Conservation (phyloP, 2,888 invertebrate species). For the Lepidocyrtinus sp. region DNA sequence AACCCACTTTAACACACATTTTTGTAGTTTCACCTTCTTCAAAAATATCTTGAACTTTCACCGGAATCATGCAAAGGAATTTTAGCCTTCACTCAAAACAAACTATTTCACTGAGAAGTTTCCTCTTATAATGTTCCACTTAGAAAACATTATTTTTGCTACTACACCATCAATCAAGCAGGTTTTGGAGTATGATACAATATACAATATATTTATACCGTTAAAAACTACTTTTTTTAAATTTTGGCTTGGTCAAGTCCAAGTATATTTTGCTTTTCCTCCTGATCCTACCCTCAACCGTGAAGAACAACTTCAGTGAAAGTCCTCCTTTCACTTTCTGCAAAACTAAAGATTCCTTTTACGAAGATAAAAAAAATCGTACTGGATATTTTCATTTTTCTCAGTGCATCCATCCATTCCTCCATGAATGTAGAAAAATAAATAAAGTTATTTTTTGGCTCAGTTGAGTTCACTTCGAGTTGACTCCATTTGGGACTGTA, state of each 20-base stretch:
- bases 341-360: not conserved
- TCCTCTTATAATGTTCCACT: not conserved
- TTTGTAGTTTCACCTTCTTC: conserved; percentile 2
- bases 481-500: not conserved
- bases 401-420: too few relatives aligned
- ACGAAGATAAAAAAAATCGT: not conserved
- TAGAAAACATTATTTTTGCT: conserved; percentile 47
- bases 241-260: not conserved
- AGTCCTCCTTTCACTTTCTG: not conserved
- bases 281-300: not conserved
- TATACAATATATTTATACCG: conserved; percentile 23
- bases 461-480: too few relatives aligned
- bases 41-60: conserved; percentile 42
- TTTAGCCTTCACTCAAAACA: not conserved
- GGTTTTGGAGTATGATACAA: not conserved
- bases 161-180: conserved; percentile 41
- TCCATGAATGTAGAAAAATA: too few relatives aligned
- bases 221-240: conserved; percentile 20
- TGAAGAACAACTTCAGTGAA: too few relatives aligned
- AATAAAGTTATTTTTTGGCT: too few relatives aligned
- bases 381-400: not conserved
- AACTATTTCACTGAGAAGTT: not conserved
- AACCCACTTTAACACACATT: conserved; percentile 20
- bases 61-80: not conserved
- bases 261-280: not conserved